Evolutionary conservation across 2,797 vertebrate species (phyloP), one percentile per base, ranked within the genome.

Genomic region (Sarcophilus harrisii): DNA sequence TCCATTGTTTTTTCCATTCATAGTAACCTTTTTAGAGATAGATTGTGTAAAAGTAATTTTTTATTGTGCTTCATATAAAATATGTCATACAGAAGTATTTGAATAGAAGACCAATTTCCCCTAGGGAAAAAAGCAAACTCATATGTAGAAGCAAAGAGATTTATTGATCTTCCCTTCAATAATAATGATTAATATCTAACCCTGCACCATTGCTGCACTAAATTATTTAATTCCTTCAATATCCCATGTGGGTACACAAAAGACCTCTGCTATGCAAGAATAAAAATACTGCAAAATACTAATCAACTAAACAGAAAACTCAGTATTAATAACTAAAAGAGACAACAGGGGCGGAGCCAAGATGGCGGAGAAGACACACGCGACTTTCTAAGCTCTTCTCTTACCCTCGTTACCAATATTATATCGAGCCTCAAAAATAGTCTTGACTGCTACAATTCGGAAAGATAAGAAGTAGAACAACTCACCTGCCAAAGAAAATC

Each of bases 121-220:
- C 93, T 93, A 96, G 91, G 87, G 59, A 95, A 97, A 95, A 92
- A 95, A 93, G 27, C 6, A 96, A 96, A 97, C 93, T 52, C 28
- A 62, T 92, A 13, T 0, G 2, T 95, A 96, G 96, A 97, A 97
- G 24, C 6, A 95, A 57, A 96, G n/a, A 59, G 87, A 97, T 97
- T 96, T 97, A 97, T 96, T 95, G 96, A 97, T 97, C 90, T 96
- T 8, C n/a, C 62, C 90, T 97, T 97, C 96, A 97, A 97, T 97
- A 95, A 96, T 96, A 97, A 95, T 95, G 93, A 97, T 98, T 96
- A 97, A 95, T 97, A 97, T 94, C 94, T 97, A 97, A 87, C 89
- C 93, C 91, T 96, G 91, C 28, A 95, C 90, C 96, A 94, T 96
- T 97, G 73, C 57, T 87, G 73, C 96, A 96, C 95, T 97, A 98